These are phyloP conservation scores for Labia minor DNA, from an alignment of 2,888 invertebrate genomes.

Conservation along the genomic window DNA sequence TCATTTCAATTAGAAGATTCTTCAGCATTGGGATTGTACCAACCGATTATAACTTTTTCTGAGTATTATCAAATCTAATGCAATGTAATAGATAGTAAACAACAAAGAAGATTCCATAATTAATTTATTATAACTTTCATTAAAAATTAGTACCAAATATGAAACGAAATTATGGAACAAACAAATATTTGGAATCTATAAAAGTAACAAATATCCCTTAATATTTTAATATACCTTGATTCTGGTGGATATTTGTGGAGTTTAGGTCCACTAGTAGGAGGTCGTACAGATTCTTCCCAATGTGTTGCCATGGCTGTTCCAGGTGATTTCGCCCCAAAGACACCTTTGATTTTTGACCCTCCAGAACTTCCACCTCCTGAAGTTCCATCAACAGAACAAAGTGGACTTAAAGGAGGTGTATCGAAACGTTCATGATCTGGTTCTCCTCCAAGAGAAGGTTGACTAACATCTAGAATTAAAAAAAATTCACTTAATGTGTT, in stretches of 20 bases:
- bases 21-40: no score
- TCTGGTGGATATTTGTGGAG: slow-evolving; percentile 16
- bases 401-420: slow-evolving; percentile 51
- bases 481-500: not conserved
- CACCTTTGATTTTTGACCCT: slow-evolving; percentile 38
- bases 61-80: no score
- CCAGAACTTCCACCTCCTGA: slow-evolving; percentile 39
- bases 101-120: no score
- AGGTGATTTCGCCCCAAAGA: slow-evolving; percentile 30
- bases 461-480: slow-evolving; percentile 53
- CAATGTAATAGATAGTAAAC: no score
- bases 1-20: no score
- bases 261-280: not conserved
- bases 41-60: no score
- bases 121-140: no score
- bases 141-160: no score
- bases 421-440: slow-evolving; percentile 42
- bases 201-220: no score
- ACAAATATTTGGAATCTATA: no score
- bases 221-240: slow-evolving; percentile 17
- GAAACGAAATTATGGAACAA: no score
- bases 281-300: slow-evolving; percentile 49
- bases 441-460: slow-evolving; percentile 62
- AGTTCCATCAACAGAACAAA: slow-evolving; percentile 48
- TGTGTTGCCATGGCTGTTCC: slow-evolving; percentile 49